phyloP scores from a whole-genome alignment of 2,888 invertebrate genomes.

The Mesoligia furuncula region DNA sequence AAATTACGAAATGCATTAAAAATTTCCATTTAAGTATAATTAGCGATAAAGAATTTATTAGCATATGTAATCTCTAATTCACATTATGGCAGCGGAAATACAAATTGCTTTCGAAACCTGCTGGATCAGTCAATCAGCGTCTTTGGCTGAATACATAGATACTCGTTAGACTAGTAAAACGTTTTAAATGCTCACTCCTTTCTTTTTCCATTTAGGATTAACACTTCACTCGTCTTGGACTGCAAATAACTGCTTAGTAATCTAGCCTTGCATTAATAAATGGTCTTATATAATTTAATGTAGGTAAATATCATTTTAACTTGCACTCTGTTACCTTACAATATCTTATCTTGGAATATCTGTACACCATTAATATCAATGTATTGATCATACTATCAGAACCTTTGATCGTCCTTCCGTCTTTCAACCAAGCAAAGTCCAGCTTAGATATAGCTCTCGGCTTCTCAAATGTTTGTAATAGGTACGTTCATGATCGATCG shows the following conservation, averaged over 20 bases:
- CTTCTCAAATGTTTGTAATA: not conserved
- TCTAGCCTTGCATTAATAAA: constrained; percentile 22
- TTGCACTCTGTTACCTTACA: no score
- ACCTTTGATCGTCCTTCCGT: not conserved
- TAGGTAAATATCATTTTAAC: constrained; percentile 11
- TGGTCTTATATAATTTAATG: constrained; percentile 4
- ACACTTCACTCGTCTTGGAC: not conserved
- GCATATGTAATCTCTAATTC: constrained; percentile 32
- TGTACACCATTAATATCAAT: not conserved
- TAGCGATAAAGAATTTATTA: constrained; percentile 54
- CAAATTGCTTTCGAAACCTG: constrained; percentile 63
- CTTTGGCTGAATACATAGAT: constrained; percentile 23
- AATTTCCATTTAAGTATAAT: constrained; percentile 42
- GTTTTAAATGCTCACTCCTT: constrained; percentile 40
- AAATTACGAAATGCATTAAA: constrained; percentile 33
- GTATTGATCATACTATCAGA: not conserved
- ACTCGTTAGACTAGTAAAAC: constrained; percentile 34
- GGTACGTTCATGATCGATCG: not conserved
- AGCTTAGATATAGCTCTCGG: not conserved
- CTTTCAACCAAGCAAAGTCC: not conserved
- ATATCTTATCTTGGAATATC: constrained; percentile 8
- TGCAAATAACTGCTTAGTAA: constrained; percentile 27
- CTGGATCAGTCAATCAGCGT: constrained; percentile 54
- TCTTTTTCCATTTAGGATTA: constrained; percentile 37
- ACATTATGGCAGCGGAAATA: constrained; percentile 54